Evolutionary conservation across 2,888 invertebrate genomes (phyloP).

Genomic region (Watsonalla cultraria): DNA sequence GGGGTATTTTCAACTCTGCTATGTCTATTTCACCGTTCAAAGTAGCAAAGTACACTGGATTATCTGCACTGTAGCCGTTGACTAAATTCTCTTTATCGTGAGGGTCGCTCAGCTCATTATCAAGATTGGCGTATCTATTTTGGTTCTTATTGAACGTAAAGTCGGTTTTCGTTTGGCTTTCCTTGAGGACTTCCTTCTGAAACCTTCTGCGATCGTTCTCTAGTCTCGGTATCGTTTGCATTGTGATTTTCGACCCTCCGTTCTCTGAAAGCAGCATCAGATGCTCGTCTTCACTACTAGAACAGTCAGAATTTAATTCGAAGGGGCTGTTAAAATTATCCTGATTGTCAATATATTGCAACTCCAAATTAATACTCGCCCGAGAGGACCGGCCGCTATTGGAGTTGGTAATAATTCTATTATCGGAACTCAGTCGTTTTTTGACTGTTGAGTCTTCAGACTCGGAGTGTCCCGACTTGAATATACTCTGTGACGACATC

Average conservation of each 20-base stretch:
- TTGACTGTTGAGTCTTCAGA: constrained; percentile 67
- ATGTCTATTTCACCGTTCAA: constrained; percentile 60
- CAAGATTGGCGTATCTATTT: constrained; percentile 68
- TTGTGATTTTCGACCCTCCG: constrained; percentile 69
- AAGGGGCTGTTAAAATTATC: constrained; percentile 54
- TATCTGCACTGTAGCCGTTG: constrained; percentile 59
- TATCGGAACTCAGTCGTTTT: constrained; percentile 67
- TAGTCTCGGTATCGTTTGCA: constrained; percentile 54
- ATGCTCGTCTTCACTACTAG: constrained; percentile 73
- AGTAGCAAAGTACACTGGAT: constrained; percentile 65
- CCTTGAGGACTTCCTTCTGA: constrained; percentile 62
- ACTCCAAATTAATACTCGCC: constrained; percentile 62
- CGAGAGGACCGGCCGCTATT: constrained; percentile 59
- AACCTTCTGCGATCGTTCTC: constrained; percentile 40
- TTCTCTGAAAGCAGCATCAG: constrained; percentile 68
- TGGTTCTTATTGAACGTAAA: constrained; percentile 59
- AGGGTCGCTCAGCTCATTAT: constrained; percentile 70
- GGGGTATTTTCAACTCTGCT: constrained; percentile 37
- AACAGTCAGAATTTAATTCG: constrained; percentile 62
- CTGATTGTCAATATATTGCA: constrained; percentile 58
- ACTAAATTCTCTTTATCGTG: constrained; percentile 66
- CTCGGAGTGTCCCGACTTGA: constrained; percentile 57
- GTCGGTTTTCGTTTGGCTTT: constrained; percentile 56
- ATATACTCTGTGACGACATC: constrained; percentile 57
- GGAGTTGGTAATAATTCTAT: constrained; percentile 51